phyloP scores from a whole-genome alignment of 2,888 invertebrate genomes.

The Omphaloscelis lunosa region DNA sequence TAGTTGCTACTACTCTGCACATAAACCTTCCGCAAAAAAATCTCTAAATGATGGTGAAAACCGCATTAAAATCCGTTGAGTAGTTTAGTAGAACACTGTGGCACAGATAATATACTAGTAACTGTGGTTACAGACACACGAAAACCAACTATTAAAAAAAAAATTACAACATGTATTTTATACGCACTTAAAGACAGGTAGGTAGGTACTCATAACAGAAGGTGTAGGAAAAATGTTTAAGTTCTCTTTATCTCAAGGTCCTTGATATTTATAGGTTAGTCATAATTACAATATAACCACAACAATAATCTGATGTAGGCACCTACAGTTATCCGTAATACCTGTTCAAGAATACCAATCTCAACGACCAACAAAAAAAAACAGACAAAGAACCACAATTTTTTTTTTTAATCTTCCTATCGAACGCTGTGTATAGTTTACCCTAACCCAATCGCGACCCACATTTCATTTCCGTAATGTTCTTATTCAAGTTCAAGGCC shows the following conservation, averaged over 20 bases:
- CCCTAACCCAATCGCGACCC: not conserved
- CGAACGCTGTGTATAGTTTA: not conserved
- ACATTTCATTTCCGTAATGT: conserved; percentile 8
- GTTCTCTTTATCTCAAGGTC: not conserved
- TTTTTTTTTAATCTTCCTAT: not conserved
- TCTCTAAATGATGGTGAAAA: too few relatives aligned
- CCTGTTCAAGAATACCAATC: not conserved
- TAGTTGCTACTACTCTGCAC: too few relatives aligned
- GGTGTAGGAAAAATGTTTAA: not conserved
- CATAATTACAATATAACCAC: not conserved
- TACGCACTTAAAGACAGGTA: too few relatives aligned
- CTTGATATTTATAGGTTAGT: not conserved
- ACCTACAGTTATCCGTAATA: not conserved
- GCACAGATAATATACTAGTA: too few relatives aligned
- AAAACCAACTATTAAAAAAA: too few relatives aligned
- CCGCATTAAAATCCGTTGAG: too few relatives aligned
- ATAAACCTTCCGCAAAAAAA: too few relatives aligned
- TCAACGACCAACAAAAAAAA: not conserved
- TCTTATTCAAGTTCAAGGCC: conserved; percentile 46
- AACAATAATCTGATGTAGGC: not conserved
- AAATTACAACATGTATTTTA: too few relatives aligned
- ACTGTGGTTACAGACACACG: too few relatives aligned
- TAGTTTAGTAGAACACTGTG: too few relatives aligned
- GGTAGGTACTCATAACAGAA: not conserved
- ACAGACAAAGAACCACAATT: too few relatives aligned